Percentiles rank a stretch among this genome's conserved stretches.
These are phyloP conservation scores for Andricus grossulariae DNA, from an alignment of 1,140 invertebrate genomes.

Conservation along the genomic window DNA sequence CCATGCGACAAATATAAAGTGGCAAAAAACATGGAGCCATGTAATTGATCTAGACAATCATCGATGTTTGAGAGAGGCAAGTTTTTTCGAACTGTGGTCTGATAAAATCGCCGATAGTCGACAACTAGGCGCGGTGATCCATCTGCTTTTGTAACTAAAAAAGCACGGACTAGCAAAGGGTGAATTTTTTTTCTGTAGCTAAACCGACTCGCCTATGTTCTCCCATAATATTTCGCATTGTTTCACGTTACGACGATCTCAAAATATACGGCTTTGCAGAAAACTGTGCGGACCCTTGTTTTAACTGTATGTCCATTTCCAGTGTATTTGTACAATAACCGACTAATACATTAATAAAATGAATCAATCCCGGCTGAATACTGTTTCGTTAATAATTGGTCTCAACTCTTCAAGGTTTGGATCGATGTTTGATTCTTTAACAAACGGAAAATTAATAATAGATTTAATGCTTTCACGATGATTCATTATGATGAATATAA, in stretches of 20 bases:
- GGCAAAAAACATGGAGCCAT: constrained; percentile 22
- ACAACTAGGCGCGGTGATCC: constrained; percentile 33
- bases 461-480: too few species aligned
- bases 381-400: too few species aligned
- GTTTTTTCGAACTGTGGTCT: constrained; percentile 35
- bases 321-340: too few species aligned
- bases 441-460: too few species aligned
- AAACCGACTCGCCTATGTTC: background rate
- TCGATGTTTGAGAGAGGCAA: constrained; percentile 45
- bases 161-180: constrained; percentile 3
- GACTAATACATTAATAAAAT: too few species aligned
- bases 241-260: background rate
- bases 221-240: background rate
- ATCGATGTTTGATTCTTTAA: too few species aligned
- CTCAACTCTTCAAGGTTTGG: too few species aligned
- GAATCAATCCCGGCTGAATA: too few species aligned
- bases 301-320: too few species aligned
- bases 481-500: too few species aligned
- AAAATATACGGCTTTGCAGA: too few species aligned
- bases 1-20: constrained; percentile 38
- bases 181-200: background rate
- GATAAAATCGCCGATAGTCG: constrained; percentile 45
- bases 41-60: constrained; percentile 40
- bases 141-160: constrained; percentile 36
- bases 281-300: too few species aligned